Conservation (phyloP, 2,888 invertebrate genomes). For the Tenthredo mesomela region DNA sequence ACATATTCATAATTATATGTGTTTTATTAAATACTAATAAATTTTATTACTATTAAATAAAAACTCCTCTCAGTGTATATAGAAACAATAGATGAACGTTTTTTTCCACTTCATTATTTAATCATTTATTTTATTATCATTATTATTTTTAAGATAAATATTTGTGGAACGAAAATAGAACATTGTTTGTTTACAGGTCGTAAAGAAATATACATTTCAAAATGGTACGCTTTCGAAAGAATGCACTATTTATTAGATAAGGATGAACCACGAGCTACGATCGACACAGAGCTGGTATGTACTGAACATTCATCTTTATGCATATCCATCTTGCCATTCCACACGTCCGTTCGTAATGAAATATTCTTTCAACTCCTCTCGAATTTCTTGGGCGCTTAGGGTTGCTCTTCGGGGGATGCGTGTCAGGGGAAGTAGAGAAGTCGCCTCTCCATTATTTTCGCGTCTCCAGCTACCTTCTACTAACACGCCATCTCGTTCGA, state of each 20-base stretch:
- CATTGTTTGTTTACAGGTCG: neutral
- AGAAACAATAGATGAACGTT: too few relatives aligned
- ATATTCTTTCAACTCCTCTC: slow-evolving; percentile 61
- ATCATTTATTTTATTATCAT: too few relatives aligned
- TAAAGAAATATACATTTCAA: slow-evolving; percentile 51
- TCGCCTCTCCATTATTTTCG: slow-evolving; percentile 51
- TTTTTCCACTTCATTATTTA: too few relatives aligned
- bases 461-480: slow-evolving; percentile 62
- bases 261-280: slow-evolving; percentile 48
- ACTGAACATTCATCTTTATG: too few relatives aligned
- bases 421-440: slow-evolving; percentile 57
- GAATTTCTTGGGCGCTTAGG: slow-evolving; percentile 58
- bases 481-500: slow-evolving; percentile 58
- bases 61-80: too few relatives aligned
- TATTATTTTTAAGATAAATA: neutral
- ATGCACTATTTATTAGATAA: slow-evolving; percentile 57
- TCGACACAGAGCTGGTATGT: slow-evolving; percentile 50
- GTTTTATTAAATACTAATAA: too few relatives aligned
- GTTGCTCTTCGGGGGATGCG: slow-evolving; percentile 59
- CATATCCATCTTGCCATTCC: too few relatives aligned
- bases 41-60: too few relatives aligned
- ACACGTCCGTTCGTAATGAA: slow-evolving; percentile 58
- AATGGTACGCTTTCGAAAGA: slow-evolving; percentile 59
- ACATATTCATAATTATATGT: too few relatives aligned
- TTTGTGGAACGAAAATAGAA: neutral